These are phyloP conservation scores for Patella depressa DNA, from an alignment of 2,888 invertebrate genomes.

Conservation along the genomic window DNA sequence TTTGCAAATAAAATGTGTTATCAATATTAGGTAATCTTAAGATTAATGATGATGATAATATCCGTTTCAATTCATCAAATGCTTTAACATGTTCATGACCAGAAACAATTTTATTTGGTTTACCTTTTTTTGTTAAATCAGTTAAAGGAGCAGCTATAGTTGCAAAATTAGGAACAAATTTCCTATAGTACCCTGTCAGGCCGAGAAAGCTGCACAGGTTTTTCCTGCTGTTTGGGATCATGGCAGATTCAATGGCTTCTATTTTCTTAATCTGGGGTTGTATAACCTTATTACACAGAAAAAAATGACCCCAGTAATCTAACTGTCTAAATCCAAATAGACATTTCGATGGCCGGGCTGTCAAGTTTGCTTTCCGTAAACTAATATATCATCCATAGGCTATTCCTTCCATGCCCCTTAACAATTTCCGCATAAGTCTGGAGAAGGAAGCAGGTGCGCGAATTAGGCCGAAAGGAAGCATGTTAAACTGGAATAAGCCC, in stretches of 20 bases:
- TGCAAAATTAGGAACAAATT: slow-evolving; percentile 36
- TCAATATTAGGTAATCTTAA: slow-evolving; percentile 35
- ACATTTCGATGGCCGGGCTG: background rate
- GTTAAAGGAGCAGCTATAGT: slow-evolving; percentile 27
- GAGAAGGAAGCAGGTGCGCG: slow-evolving; percentile 22
- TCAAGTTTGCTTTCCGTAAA: background rate
- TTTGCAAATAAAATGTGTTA: slow-evolving; percentile 33
- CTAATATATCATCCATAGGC: background rate
- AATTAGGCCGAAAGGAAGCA: background rate
- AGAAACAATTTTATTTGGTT: slow-evolving; percentile 33
- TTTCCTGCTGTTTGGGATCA: slow-evolving; percentile 30
- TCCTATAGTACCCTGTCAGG: slow-evolving; percentile 35
- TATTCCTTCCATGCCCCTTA: background rate
- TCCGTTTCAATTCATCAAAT: slow-evolving; percentile 29
- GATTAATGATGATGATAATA: slow-evolving; percentile 28
- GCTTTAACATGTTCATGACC: slow-evolving; percentile 15
- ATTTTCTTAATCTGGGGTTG: slow-evolving; percentile 31
- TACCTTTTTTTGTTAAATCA: slow-evolving; percentile 25
- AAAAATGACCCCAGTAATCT: slow-evolving; percentile 36
- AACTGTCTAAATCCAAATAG: background rate
- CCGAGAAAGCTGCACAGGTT: slow-evolving; percentile 34
- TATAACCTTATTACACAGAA: slow-evolving; percentile 35
- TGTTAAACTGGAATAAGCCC: background rate
- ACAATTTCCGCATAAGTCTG: slow-evolving; percentile 22
- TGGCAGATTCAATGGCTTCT: slow-evolving; percentile 27